Evolutionary conservation across 2,797 vertebrate genomes (phyloP).

Genomic region (Ciconia nigra): DNA sequence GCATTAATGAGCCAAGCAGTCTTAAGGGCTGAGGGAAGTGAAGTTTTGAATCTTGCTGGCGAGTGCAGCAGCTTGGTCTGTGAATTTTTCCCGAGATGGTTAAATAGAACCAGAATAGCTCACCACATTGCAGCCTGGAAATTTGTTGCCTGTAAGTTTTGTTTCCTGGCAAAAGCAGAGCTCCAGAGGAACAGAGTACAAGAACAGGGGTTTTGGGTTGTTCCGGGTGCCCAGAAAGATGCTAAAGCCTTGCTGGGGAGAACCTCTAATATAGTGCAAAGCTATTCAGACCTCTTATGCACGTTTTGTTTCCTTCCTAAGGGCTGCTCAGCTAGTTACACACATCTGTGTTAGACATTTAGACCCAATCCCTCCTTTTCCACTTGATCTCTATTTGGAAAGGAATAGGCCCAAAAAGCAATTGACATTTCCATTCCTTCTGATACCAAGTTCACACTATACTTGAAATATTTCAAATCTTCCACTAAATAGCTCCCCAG

Average conservation of each 20-base stretch:
- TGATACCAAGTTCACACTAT: not conserved
- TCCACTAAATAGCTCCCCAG: not conserved
- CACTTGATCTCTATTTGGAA: not conserved
- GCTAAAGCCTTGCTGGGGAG: not conserved
- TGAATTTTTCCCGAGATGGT: not conserved
- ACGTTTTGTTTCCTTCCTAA: not conserved
- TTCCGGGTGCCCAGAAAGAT: not conserved
- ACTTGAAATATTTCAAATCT: not conserved
- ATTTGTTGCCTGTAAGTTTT: not conserved
- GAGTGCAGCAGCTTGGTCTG: not conserved
- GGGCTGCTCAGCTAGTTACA: not conserved
- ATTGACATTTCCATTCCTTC: not conserved
- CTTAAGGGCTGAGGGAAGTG: not conserved
- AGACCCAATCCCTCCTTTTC: not conserved
- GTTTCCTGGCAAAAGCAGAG: constrained; percentile 24
- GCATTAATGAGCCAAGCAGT: not conserved
- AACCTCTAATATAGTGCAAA: not conserved
- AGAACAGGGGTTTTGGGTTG: not conserved
- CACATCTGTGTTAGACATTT: not conserved
- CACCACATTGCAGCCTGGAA: not conserved
- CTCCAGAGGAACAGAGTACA: not conserved
- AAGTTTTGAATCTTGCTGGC: not conserved
- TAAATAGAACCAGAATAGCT: constrained; percentile 30
- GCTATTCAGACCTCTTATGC: not conserved
- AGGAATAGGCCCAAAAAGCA: not conserved